A percentile compares a stretch with the other conserved stretches of the same genome.
Conservation (phyloP, 2,797 vertebrate genomes). For the Enteromius unitaeniatus region DNA sequence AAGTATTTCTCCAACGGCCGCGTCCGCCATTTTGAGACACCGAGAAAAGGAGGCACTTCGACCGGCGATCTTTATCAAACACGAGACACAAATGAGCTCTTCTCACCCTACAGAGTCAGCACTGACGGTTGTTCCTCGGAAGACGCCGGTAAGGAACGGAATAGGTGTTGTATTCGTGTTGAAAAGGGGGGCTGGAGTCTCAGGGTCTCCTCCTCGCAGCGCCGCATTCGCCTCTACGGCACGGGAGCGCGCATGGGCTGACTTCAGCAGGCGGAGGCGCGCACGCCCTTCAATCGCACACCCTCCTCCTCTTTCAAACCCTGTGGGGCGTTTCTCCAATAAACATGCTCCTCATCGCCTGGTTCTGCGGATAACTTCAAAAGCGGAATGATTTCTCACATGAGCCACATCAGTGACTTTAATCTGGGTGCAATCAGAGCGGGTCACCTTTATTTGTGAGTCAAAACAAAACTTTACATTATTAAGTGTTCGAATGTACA, state of each 20-base stretch:
- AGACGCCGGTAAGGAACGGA: constrained; percentile 62
- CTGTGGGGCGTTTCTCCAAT: constrained; percentile 22
- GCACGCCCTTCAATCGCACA: constrained; percentile 65
- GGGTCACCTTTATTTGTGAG: not conserved
- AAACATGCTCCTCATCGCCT: not conserved
- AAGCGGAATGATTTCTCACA: constrained; percentile 3
- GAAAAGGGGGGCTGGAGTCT: constrained; percentile 64
- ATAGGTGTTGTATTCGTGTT: constrained; percentile 66
- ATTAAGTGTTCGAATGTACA: not conserved
- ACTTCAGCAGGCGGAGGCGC: constrained; percentile 70
- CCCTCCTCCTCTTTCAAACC: constrained; percentile 31
- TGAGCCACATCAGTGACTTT: not conserved
- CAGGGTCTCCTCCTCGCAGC: constrained; percentile 70
- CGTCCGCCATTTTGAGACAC: constrained; percentile 98
- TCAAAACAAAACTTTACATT: not conserved
- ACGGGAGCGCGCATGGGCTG: constrained; percentile 72
- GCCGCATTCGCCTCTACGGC: constrained; percentile 73
- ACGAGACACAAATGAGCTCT: not conserved
- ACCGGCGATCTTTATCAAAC: constrained; percentile 67
- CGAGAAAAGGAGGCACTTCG: constrained; percentile 84
- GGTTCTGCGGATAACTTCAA: not conserved
- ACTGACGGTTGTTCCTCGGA: constrained; percentile 61
- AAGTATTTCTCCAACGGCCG: constrained; percentile 85
- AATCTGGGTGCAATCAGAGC: constrained; percentile 10
- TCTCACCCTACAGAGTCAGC: constrained; percentile 72